Conservation (phyloP, 2,888 invertebrate genomes). For the Cantharis nigra region DNA sequence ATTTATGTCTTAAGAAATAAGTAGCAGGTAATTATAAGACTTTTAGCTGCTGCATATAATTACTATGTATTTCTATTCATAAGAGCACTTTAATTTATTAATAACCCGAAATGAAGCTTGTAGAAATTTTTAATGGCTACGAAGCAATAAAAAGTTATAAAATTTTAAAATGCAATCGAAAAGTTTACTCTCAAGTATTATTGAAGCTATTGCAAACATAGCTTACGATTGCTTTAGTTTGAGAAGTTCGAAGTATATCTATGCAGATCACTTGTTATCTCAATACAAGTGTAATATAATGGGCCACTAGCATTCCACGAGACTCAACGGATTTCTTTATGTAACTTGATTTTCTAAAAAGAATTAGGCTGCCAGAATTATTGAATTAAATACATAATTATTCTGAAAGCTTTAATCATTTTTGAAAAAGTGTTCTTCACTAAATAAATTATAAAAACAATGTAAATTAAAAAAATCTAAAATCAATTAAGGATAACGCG, state of each 20-base stretch:
- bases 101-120: background rate
- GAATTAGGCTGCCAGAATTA: background rate
- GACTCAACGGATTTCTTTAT: background rate
- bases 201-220: background rate
- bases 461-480: slow-evolving; percentile 20
- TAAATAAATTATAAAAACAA: background rate
- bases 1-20: background rate
- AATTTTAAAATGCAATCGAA: background rate
- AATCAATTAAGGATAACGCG: slow-evolving; percentile 22
- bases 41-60: background rate
- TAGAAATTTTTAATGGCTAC: background rate
- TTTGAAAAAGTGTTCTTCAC: background rate
- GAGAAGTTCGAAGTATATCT: background rate
- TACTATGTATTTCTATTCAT: background rate
- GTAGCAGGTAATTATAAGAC: too few species aligned
- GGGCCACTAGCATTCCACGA: background rate
- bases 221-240: background rate
- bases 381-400: too few species aligned
- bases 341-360: background rate
- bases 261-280: background rate
- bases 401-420: too few species aligned
- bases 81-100: background rate
- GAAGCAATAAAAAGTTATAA: background rate
- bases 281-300: background rate
- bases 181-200: background rate